Evolutionary conservation across 2,797 vertebrate genomes (phyloP), one percentile per base, ranked within the genome.

Genomic region (Pangasius mekongensis): DNA sequence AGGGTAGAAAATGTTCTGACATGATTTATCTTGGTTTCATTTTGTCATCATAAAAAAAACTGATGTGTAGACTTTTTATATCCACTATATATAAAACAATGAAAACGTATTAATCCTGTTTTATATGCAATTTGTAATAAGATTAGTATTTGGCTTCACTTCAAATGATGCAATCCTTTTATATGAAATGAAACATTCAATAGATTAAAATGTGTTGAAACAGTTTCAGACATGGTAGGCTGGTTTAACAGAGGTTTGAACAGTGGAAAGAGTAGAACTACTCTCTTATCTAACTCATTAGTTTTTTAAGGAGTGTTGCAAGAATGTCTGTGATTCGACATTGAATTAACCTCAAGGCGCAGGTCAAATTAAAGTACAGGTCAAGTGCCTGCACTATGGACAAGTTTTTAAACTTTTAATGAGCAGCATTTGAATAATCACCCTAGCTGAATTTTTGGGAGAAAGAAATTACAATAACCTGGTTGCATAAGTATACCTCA

Each of bases 321-420:
- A 30, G n/a, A 82, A 85, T 76, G 56, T 64, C 58, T 36, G 43
- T 66, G 47, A 43, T 76, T 87, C 77, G 69, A 83, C 69, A 39
- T 71, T 90, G 84, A 67, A 49, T 77, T 84, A 83, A 83, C 69
- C 54, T 76, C 54, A 30, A 88, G 78, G 11, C 71, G 49, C 49
- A 67, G 87, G 20, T 81, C 4, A 39, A 39, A 60, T 60, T 81
- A 10, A 81, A 60, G 56, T 27, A 82, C n/a, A 86, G 84, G 49
- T 90, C 67, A 86, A 85, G 54, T 56, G 84, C 20, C 58, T 76
- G 77, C 43, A 20, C 74, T 74, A 47, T 49, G 71, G 67, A 83
- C 20, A 85, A 81, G 58, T 62, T 86, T 74, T 82, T 60, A 67
- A 82, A 90, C 83, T 14, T 22, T 64, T 83, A 84, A 86, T 84